Conservation (phyloP, 2,888 invertebrate species). For the Nymphalis c-album region DNA sequence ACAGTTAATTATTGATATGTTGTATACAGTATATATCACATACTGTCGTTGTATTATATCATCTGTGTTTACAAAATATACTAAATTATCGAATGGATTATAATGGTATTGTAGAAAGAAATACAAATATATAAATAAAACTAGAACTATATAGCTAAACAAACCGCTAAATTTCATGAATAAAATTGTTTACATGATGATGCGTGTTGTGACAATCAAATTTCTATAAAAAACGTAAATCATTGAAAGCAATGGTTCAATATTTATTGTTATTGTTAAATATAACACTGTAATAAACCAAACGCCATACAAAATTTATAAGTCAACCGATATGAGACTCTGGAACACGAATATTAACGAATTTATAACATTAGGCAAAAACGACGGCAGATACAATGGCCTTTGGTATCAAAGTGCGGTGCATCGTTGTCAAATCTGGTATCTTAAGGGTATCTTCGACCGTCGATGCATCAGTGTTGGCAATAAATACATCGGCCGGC, state of each 20-base stretch:
- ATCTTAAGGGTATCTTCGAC: constrained; percentile 51
- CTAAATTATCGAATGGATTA: too few species aligned
- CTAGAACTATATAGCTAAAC: too few species aligned
- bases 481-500: constrained; percentile 73
- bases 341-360: constrained; percentile 59
- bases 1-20: background rate
- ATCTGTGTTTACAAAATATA: too few species aligned
- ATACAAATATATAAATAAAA: too few species aligned
- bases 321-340: constrained; percentile 61
- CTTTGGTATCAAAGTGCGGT: constrained; percentile 60
- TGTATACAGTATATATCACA: background rate
- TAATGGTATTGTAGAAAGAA: too few species aligned
- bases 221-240: background rate
- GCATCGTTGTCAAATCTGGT: constrained; percentile 63
- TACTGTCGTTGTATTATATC: background rate
- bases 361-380: constrained; percentile 49
- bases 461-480: constrained; percentile 60
- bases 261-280: background rate
- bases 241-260: background rate
- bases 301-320: constrained; percentile 13
- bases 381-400: constrained; percentile 66
- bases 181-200: too few species aligned
- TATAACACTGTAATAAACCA: constrained; percentile 13
- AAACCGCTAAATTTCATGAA: too few species aligned
- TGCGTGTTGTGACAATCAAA: background rate